Base-by-base conservation (phyloP, 2,888 invertebrate species). In the Elaeidobius kamerunicus region DNA sequence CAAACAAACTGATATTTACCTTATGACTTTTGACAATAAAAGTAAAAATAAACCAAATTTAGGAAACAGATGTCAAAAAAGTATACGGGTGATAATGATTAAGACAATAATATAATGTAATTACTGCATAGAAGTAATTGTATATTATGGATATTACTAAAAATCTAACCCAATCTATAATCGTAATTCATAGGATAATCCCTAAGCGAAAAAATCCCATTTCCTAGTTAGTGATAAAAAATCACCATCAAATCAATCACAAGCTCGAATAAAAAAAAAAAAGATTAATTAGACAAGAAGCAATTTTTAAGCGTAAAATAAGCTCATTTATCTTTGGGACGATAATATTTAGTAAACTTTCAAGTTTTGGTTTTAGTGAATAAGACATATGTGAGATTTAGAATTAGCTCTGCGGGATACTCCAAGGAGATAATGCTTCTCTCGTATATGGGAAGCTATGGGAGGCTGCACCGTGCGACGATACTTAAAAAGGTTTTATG, bases 391-490 rank as follows among this genome's bases (percentile, higher is more conserved):
- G 59, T 52, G 59, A 56, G 55, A 51, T 58, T 55, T 39, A 49
- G 58, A 58, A 55, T 58, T 54, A 53, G 50, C 58, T 56, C 61
- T 27, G 44, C 58, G 52, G 59, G 61, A 56, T 55, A 54, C 48
- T 49, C 35, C 41, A n/a, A 44, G 32, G 51, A 55, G 44, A 52
- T 51, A 56, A 56, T 55, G 58, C 47, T 42, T 55, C 35, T 47
- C 51, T 58, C 52, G 44, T 52, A 57, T 47, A 55, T 53, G 55
- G 54, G 56, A 49, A 53, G 57, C 51, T 40, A 50, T 50, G 42
- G 54, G 55, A 44, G 52, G 49, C 43, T 51, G 39, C 41, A 46
- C 19, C 28, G 43, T 43, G 47, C 50, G 55, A 55, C 41, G 52
- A 60, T 55, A 53, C 53, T 55, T n/a, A n/a, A 50, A 56, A 52